These are phyloP conservation scores for Rhynchotus rufescens DNA, from an alignment of 2,797 vertebrate species.

Conservation along the genomic window DNA sequence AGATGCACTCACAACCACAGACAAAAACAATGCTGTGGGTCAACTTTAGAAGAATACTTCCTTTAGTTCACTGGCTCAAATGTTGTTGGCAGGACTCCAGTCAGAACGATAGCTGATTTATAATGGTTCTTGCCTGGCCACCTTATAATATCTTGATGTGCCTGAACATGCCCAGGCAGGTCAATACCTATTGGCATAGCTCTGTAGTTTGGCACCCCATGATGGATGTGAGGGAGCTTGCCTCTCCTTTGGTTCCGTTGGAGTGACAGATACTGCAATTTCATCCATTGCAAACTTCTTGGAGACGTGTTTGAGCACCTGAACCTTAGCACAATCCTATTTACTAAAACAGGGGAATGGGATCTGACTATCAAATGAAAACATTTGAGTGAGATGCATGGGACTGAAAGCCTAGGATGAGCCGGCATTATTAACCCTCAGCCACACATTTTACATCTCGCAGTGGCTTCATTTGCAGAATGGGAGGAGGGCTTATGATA, in stretches of 20 bases:
- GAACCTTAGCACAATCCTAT: neutral
- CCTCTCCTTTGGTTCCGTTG: neutral
- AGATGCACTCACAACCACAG: neutral
- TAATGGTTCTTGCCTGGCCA: neutral
- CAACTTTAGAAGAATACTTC: conserved; percentile 21
- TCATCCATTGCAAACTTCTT: neutral
- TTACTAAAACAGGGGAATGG: neutral
- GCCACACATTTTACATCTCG: neutral
- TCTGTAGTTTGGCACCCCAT: neutral
- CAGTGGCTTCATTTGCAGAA: neutral
- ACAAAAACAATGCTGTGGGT: neutral
- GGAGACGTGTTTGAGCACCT: neutral
- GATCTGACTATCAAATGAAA: neutral
- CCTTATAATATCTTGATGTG: neutral
- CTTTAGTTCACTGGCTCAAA: neutral
- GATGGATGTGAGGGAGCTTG: conserved; percentile 5
- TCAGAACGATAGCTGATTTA: neutral
- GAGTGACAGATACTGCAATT: neutral
- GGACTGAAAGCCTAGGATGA: neutral
- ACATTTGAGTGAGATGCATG: neutral
- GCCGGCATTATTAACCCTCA: neutral
- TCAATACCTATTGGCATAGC: neutral
- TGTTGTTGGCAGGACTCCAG: neutral
- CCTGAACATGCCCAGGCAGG: conserved; percentile 43
- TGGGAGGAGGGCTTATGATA: neutral